phyloP scores from a whole-genome alignment of 2,797 vertebrate species.

The Sebastes oblongus region DNA sequence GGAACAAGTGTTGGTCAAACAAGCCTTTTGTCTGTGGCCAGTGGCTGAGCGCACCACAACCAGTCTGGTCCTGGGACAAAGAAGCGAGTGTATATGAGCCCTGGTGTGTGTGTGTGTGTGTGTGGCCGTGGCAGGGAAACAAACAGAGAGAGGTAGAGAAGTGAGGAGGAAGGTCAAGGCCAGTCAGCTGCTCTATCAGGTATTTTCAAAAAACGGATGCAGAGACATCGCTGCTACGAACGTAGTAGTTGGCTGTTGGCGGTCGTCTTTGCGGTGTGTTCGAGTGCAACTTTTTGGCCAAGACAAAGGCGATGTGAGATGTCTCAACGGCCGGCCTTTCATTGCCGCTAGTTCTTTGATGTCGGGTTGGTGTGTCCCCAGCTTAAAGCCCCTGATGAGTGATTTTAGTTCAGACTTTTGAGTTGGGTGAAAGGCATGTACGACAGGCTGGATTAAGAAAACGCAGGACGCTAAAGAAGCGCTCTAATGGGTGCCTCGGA shows the following conservation, averaged over 20 bases:
- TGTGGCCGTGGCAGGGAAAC: constrained; percentile 17
- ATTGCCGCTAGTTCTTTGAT: too few species aligned
- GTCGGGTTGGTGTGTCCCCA: too few species aligned
- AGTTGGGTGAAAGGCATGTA: constrained; percentile 47
- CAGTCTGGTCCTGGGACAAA: constrained; percentile 81
- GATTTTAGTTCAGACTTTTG: constrained; percentile 12
- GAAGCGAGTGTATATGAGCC: constrained; percentile 75
- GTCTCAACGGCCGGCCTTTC: too few species aligned
- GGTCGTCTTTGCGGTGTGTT: too few species aligned
- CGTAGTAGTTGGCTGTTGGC: too few species aligned
- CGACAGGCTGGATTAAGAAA: constrained; percentile 17
- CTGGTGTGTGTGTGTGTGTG: neutral
- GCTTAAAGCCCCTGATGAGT: neutral
- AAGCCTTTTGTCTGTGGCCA: constrained; percentile 87
- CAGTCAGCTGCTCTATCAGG: constrained; percentile 70
- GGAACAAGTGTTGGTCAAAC: constrained; percentile 88
- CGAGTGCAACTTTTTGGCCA: too few species aligned
- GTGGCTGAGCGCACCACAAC: constrained; percentile 81
- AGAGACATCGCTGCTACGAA: constrained; percentile 6
- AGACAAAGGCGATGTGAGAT: too few species aligned
- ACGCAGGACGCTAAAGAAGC: neutral
- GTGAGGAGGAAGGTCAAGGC: constrained; percentile 56
- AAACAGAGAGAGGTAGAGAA: constrained; percentile 40
- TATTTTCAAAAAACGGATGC: constrained; percentile 59
- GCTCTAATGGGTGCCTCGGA: constrained; percentile 28